Evolutionary conservation across 2,888 invertebrate genomes (phyloP).

Genomic region (Hofmannophila pseudospretella): DNA sequence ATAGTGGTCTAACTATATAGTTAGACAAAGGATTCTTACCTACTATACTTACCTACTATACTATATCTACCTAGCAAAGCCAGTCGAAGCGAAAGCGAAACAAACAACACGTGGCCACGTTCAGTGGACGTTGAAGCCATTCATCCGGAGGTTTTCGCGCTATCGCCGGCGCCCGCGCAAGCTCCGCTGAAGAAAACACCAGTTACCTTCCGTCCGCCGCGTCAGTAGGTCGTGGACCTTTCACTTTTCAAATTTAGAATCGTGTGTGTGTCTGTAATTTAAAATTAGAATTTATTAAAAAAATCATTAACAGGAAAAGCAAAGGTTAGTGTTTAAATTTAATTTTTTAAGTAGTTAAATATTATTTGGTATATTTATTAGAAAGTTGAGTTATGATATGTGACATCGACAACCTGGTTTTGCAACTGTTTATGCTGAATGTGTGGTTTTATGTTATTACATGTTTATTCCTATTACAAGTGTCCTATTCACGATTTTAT

Average conservation of each 20-base stretch:
- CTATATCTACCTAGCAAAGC: too few species aligned
- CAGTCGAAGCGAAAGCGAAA: slow-evolving; percentile 3
- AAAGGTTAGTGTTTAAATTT: slow-evolving; percentile 12
- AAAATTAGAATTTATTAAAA: slow-evolving; percentile 4
- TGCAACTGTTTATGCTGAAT: slow-evolving; percentile 12
- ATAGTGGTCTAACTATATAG: too few species aligned
- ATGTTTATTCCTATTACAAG: not conserved
- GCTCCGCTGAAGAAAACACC: slow-evolving; percentile 17
- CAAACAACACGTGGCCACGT: not conserved
- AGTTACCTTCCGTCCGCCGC: slow-evolving; percentile 28
- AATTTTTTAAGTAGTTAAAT: not conserved
- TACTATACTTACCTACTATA: too few species aligned
- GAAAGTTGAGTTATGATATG: slow-evolving; percentile 3
- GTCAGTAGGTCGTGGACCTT: slow-evolving; percentile 18
- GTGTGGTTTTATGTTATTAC: not conserved
- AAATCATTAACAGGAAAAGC: slow-evolving; percentile 5
- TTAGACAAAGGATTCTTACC: too few species aligned
- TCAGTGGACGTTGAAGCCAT: slow-evolving; percentile 6
- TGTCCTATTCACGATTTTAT: not conserved
- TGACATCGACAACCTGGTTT: slow-evolving; percentile 16
- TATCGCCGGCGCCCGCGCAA: slow-evolving; percentile 22
- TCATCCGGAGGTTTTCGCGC: slow-evolving; percentile 8
- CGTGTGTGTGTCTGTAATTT: slow-evolving; percentile 17
- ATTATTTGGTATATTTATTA: slow-evolving; percentile 2
- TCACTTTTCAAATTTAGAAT: slow-evolving; percentile 9